Percentiles rank a stretch among this genome's conserved stretches.
Evolutionary conservation across 2,113 vertebrate species (phyloP).

Genomic region (Ptilonorhynchus violaceus): DNA sequence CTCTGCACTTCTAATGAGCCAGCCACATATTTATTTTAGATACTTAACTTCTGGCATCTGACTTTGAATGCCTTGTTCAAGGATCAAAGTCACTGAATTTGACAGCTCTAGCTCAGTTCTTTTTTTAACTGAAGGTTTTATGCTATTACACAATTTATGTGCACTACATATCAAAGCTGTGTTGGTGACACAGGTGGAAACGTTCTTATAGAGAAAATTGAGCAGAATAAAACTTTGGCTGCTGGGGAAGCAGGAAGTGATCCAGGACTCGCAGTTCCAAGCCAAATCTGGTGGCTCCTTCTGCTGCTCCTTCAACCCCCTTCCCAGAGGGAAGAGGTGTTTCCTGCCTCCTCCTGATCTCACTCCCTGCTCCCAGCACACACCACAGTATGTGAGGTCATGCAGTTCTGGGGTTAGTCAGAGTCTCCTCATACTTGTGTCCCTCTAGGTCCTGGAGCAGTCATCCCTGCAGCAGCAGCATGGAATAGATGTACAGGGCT

Average conservation of each 20-base stretch:
- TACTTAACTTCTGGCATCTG: background rate
- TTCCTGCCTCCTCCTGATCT: background rate
- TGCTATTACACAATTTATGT: background rate
- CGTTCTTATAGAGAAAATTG: background rate
- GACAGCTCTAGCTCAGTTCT: background rate
- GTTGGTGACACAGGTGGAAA: background rate
- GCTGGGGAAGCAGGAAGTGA: background rate
- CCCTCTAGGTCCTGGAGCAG: background rate
- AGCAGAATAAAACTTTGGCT: background rate
- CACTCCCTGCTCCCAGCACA: background rate
- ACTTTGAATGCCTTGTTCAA: background rate
- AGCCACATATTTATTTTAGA: background rate
- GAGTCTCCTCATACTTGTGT: background rate
- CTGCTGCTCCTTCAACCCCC: background rate
- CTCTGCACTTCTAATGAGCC: background rate
- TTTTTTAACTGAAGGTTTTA: background rate
- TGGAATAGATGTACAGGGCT: background rate
- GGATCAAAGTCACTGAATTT: background rate
- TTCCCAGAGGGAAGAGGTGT: background rate
- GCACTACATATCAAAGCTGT: background rate
- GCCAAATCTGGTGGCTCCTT: background rate
- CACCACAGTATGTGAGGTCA: background rate
- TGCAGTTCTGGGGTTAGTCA: background rate
- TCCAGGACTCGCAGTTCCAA: background rate
- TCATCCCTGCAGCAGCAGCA: background rate